Evolutionary conservation across 2,888 invertebrate species (phyloP).

Genomic region (Stegophylla sp.): DNA sequence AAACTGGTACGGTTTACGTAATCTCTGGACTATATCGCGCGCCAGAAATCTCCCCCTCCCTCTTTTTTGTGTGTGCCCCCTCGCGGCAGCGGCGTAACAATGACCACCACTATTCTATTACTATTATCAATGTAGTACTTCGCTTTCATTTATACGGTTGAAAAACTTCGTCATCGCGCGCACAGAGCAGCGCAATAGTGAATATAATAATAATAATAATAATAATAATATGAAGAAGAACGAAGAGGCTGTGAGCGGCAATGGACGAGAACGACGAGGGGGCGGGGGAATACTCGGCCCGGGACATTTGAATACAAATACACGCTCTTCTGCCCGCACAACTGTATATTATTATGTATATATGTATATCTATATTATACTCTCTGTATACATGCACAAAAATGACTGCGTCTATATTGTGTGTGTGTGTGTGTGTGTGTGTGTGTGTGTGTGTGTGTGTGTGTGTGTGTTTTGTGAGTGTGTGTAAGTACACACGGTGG

Average conservation of each 20-base stretch:
- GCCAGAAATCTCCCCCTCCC: too few relatives aligned
- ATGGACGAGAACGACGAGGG: background rate
- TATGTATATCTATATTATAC: background rate
- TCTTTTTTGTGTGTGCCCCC: background rate
- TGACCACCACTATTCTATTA: background rate
- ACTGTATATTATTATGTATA: background rate
- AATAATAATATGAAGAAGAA: constrained; percentile 8
- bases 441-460: too few relatives aligned
- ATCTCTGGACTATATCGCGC: too few relatives aligned
- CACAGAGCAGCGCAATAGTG: background rate
- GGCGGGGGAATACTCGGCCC: constrained; percentile 8
- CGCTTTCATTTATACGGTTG: background rate
- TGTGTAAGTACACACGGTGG: background rate
- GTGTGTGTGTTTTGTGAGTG: too few relatives aligned
- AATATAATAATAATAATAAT: background rate
- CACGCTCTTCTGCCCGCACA: constrained; percentile 19
- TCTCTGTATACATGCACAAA: constrained; percentile 9
- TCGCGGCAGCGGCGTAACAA: background rate
- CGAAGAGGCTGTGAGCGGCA: background rate
- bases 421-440: too few relatives aligned
- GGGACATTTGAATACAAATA: constrained; percentile 51
- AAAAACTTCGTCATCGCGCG: constrained; percentile 11
- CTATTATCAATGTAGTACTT: background rate
- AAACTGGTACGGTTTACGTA: too few relatives aligned
- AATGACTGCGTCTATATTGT: too few relatives aligned